Base-by-base conservation (phyloP, 2,888 invertebrate genomes). In the Drosophila aldrichi region DNA sequence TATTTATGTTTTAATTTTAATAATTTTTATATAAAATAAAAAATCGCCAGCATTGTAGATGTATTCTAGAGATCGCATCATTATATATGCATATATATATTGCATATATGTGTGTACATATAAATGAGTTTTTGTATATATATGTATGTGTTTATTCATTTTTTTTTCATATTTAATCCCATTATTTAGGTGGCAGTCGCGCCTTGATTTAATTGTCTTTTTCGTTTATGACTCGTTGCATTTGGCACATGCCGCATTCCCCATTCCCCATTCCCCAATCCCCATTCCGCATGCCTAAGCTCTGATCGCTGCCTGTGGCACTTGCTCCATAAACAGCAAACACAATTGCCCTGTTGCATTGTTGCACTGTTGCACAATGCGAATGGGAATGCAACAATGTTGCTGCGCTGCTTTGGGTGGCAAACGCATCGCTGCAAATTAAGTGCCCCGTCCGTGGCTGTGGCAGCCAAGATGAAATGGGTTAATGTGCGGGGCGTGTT, bases 171-270 rank as follows among this genome's bases (percentile, higher is more conserved):
- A 22, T 48, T 3, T 12, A 25, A 48, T 10, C 7, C 14, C 36
- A 36, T 36, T 38, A 34, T 25, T 22, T 40, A 40, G 25, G 40
- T 36, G 40, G 40, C n/a, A 54, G 25, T 86, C 76, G 74, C 36
- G 71, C 76, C 70, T 76, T 74, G 69, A 72, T 73, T 81, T 91
- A 81, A 83, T 91, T 90, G 82, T 91, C 74, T 85, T 66, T 82
- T 75, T 78, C 68, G 74, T 82, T 79, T 79, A 89, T 88, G 89
- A 82, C 65, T 79, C 90, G 89, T 83, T 83, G 70, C 66, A 84
- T 84, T 88, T 79, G 79, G 81, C 78, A 84, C 52, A 54, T 25
- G 32, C 49, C 32, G 14, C 20, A 34, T 29, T 29, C 29, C 14
- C 18, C 51, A 22, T 51, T 22, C 22, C 52, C 7, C 22, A 36